Conservation (phyloP, 1,140 invertebrate species). For the Amphibalanus amphitrite region DNA sequence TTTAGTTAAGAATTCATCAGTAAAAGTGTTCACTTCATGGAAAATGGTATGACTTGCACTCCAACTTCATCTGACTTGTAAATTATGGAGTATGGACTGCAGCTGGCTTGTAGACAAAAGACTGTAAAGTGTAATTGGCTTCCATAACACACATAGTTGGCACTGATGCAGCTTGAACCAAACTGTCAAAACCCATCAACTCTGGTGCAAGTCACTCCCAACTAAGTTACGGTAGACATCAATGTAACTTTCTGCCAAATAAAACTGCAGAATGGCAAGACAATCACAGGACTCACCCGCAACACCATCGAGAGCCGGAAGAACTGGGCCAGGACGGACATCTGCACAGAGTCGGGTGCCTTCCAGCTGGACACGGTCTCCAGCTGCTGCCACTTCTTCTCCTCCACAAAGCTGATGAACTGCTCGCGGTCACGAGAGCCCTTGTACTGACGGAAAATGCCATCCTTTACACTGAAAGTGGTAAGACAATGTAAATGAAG, state of each 20-base stretch:
- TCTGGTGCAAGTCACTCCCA: not conserved
- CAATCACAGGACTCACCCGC: slow-evolving; percentile 35
- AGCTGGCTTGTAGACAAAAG: not conserved
- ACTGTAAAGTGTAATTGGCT: not conserved
- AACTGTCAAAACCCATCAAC: not conserved
- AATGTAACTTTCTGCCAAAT: too few relatives aligned
- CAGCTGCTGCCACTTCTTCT: slow-evolving; percentile 69
- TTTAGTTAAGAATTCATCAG: too few relatives aligned
- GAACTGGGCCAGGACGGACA: slow-evolving; percentile 80
- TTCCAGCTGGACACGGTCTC: slow-evolving; percentile 79
- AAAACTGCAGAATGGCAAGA: too few relatives aligned
- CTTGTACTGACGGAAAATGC: slow-evolving; percentile 83
- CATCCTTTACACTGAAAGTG: slow-evolving; percentile 83
- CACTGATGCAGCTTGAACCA: not conserved
- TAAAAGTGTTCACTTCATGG: too few relatives aligned
- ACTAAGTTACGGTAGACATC: not conserved
- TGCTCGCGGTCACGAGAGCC: slow-evolving; percentile 72
- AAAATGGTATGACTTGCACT: too few relatives aligned
- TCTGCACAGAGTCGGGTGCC: slow-evolving; percentile 76
- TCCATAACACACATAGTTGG: not conserved
- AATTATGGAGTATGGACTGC: too few relatives aligned
- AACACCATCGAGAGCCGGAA: slow-evolving; percentile 83
- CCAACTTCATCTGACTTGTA: too few relatives aligned
- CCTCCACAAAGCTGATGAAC: slow-evolving; percentile 70
- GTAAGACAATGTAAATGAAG: too few relatives aligned